Conservation (phyloP, 2,797 vertebrate species). For the Mionectes olivaceus region DNA sequence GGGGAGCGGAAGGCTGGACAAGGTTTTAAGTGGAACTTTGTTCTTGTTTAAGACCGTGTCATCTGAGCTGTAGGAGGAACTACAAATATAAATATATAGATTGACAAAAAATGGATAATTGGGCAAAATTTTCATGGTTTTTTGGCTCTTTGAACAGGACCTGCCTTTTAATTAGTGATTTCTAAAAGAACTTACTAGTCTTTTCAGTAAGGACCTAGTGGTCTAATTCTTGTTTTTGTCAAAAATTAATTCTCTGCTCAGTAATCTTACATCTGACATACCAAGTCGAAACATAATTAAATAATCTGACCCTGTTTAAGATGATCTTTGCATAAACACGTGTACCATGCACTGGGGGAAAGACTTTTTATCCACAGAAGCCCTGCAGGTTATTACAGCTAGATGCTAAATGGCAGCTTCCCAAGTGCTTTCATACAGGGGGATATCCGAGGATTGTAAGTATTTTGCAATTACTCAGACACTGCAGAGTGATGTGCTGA, state of each 20-base stretch:
- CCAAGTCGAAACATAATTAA: conserved; percentile 2
- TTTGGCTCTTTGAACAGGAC: neutral
- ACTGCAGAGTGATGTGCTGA: neutral
- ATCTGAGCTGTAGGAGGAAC: neutral
- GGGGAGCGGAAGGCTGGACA: neutral
- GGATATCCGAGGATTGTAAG: neutral
- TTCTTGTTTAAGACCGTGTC: neutral
- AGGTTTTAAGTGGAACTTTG: neutral
- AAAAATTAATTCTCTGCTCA: conserved; percentile 3
- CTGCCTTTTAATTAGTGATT: neutral
- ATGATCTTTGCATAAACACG: neutral
- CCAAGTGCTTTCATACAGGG: neutral
- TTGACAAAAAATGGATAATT: neutral
- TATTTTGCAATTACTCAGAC: neutral
- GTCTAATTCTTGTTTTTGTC: neutral
- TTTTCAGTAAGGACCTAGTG: neutral
- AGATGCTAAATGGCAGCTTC: conserved; percentile 16
- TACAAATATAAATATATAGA: neutral
- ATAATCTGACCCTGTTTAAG: neutral
- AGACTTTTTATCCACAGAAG: neutral
- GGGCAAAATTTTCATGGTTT: neutral
- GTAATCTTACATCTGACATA: neutral
- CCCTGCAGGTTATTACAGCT: neutral
- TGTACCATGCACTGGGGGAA: neutral
- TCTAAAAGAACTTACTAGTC: neutral